Evolutionary conservation across 2,113 vertebrate species (phyloP).

Genomic region (Thamnaconus septentrionalis): DNA sequence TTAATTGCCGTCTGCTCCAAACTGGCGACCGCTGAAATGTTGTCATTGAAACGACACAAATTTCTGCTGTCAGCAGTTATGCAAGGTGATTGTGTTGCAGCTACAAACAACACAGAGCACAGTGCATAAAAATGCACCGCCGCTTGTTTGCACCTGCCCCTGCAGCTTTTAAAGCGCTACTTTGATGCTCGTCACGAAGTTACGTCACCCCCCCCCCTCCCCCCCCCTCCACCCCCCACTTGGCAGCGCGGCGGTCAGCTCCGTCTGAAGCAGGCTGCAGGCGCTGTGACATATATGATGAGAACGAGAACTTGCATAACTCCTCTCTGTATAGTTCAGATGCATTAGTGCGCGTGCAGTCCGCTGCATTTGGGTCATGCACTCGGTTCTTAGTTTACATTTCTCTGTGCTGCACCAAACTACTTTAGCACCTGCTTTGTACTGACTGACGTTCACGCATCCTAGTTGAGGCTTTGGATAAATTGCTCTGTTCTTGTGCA

Average conservation of each 20-base stretch:
- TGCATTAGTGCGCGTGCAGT: not conserved
- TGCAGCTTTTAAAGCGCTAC: slow-evolving; percentile 7
- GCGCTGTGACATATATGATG: slow-evolving; percentile 29
- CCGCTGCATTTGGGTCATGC: not conserved
- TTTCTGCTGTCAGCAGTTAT: too few species aligned
- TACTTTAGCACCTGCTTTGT: too few species aligned
- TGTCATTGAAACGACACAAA: too few species aligned
- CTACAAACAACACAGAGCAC: too few species aligned
- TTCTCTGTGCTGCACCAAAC: not conserved
- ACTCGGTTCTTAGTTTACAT: not conserved
- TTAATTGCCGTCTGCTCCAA: too few species aligned
- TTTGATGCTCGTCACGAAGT: slow-evolving; percentile 15
- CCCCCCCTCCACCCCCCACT: not conserved
- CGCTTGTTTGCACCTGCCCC: not conserved
- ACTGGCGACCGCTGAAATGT: too few species aligned
- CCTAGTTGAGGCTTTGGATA: slow-evolving; percentile 1
- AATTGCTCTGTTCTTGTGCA: slow-evolving; percentile 21
- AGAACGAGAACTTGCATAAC: slow-evolving; percentile 39
- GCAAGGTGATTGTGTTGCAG: too few species aligned
- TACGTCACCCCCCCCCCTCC: slow-evolving; percentile 29
- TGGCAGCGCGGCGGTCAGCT: slow-evolving; percentile 17
- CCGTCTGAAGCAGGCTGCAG: slow-evolving; percentile 17
- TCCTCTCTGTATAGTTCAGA: slow-evolving; percentile 13
- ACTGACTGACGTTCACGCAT: too few species aligned
- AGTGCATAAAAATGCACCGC: too few species aligned